Conservation (phyloP, 2,797 vertebrate species). For the Aeoliscus strigatus region DNA sequence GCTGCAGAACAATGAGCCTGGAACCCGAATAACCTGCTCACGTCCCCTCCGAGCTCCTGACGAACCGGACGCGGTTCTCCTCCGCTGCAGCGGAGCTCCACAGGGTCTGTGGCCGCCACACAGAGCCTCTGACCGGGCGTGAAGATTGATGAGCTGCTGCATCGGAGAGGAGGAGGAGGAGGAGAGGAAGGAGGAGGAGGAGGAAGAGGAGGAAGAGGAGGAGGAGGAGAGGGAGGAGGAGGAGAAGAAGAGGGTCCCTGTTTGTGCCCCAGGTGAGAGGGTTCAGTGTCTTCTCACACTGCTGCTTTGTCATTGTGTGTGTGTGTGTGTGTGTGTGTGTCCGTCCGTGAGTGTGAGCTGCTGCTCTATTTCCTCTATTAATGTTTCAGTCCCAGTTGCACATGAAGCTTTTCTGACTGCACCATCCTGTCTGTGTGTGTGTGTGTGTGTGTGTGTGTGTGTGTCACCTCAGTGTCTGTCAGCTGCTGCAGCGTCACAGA, state of each 20-base stretch:
- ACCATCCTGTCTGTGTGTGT: slow-evolving; percentile 7
- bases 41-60: too few relatives aligned
- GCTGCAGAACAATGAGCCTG: slow-evolving; percentile 57
- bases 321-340: slow-evolving; percentile 15
- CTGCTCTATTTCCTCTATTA: slow-evolving; percentile 13
- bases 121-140: slow-evolving; percentile 31
- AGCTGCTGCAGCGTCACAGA: slow-evolving; percentile 2
- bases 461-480: too few relatives aligned
- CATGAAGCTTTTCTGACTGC: not conserved
- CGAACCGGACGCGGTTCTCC: too few relatives aligned
- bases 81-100: slow-evolving; percentile 28
- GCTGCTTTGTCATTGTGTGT: slow-evolving; percentile 47
- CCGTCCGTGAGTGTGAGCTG: slow-evolving; percentile 9
- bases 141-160: slow-evolving; percentile 54
- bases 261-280: slow-evolving; percentile 72
- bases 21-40: slow-evolving; percentile 37
- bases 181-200: slow-evolving; percentile 45
- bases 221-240: slow-evolving; percentile 44
- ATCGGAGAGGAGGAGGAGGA: slow-evolving; percentile 35
- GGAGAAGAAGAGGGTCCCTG: slow-evolving; percentile 63
- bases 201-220: slow-evolving; percentile 59
- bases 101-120: slow-evolving; percentile 21
- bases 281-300: slow-evolving; percentile 54
- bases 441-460: not conserved
- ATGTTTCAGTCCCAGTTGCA: slow-evolving; percentile 7